Percentiles rank a stretch among this genome's conserved stretches.
Conservation (phyloP, 2,113 vertebrate genomes). For the Anarrhichthys ocellatus region DNA sequence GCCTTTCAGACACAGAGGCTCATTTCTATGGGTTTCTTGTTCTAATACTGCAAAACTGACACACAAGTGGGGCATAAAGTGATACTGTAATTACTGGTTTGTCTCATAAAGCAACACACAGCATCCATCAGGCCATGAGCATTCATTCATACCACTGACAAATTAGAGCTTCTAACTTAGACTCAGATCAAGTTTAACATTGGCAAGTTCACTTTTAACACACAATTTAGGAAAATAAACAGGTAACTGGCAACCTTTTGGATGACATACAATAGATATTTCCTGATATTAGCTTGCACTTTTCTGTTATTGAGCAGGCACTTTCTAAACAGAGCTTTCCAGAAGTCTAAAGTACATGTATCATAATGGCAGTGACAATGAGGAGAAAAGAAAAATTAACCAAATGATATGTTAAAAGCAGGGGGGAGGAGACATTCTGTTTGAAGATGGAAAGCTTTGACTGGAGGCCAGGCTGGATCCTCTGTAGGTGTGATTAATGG, state of each 20-base stretch:
- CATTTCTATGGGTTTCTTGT: conserved; percentile 38
- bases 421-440: conserved; percentile 73
- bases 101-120: conserved; percentile 55
- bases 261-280: conserved; percentile 75
- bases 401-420: conserved; percentile 66
- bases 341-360: conserved; percentile 71
- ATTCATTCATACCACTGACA: conserved; percentile 73
- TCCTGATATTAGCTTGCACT: conserved; percentile 80
- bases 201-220: conserved; percentile 68
- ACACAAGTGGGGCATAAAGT: conserved; percentile 59
- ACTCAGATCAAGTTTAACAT: conserved; percentile 68
- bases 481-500: conserved; percentile 68
- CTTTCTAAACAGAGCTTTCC: conserved; percentile 82
- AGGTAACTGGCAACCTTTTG: conserved; percentile 67
- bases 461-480: conserved; percentile 77
- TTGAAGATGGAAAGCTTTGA: conserved; percentile 72
- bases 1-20: conserved; percentile 56
- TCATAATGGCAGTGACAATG: conserved; percentile 74
- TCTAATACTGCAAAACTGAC: conserved; percentile 64
- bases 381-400: conserved; percentile 47
- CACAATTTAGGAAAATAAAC: conserved; percentile 78
- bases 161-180: conserved; percentile 65
- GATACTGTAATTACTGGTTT: conserved; percentile 61
- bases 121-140: conserved; percentile 68
- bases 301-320: conserved; percentile 81